Evolutionary conservation across 2,113 vertebrate species (phyloP), one percentile per base, ranked within the genome.

Genomic region (Eretmochelys imbricata): DNA sequence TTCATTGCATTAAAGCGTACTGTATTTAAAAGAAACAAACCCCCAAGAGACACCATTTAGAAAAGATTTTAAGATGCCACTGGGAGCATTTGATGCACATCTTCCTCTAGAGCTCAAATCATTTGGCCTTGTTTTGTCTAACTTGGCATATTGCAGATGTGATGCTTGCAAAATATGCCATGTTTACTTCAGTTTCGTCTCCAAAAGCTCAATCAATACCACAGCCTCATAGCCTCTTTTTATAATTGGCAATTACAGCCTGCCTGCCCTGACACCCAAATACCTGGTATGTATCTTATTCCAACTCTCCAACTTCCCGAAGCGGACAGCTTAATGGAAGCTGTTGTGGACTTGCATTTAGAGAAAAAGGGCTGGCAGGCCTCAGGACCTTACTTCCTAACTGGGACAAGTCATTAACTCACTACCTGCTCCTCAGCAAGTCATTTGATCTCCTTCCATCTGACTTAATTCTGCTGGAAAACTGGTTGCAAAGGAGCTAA

Each of bases 151-250:
- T 84, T 48, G 82, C 92, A 95, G 72, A 82, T 69, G 75, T 38
- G 84, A 94, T 96, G 86, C 91, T 96, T 96, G 89, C 85, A 94
- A 91, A 96, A 94, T 85, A 82, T 91, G 91, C 86, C 90, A 3
- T 96, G 92, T 95, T 97, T 97, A 87, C 92, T 92, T 95, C 82
- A 86, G 48, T n/a, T 93, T 88, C 84, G 59, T 62, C 89, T 93
- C 96, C 95, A 90, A 94, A 93, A 93, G 79, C 95, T 95, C 95
- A 96, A 96, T 97, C 97, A 87, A 89, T 94, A 96, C 62, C 90
- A 62, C 87, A 96, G 94, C 85, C 90, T 95, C 93, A 87, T 88
- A 2, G 2, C 89, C 91, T 96, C 90, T 72, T 93, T 92, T 93
- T 97, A 85, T 95, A 96, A 94, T 94, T 96, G 89, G 80, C 92